These are phyloP conservation scores for Bufo gargarizans DNA, from an alignment of 2,113 vertebrate species.

Conservation along the genomic window DNA sequence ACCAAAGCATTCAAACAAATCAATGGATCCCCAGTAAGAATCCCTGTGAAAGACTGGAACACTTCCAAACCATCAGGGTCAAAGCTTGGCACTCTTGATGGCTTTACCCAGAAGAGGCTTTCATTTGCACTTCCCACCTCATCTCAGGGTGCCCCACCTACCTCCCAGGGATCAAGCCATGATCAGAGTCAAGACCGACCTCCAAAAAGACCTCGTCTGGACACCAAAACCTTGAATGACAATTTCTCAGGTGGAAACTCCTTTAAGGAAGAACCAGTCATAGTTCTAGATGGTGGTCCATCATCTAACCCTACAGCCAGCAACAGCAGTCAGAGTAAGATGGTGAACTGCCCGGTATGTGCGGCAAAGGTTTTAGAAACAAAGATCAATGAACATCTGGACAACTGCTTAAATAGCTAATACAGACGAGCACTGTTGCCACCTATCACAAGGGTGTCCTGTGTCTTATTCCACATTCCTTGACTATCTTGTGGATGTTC, in stretches of 20 bases:
- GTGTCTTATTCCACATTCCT: background rate
- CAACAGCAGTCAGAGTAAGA: slow-evolving; percentile 50
- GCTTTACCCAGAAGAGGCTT: slow-evolving; percentile 37
- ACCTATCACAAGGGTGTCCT: background rate
- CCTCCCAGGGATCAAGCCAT: slow-evolving; percentile 28
- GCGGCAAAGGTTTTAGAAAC: slow-evolving; percentile 74
- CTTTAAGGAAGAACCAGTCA: background rate
- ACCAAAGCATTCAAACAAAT: slow-evolving; percentile 73
- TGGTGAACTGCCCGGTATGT: slow-evolving; percentile 87
- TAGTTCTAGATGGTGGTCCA: background rate
- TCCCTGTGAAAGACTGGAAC: slow-evolving; percentile 28
- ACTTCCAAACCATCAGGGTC: slow-evolving; percentile 42
- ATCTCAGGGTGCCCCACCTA: slow-evolving; percentile 1
- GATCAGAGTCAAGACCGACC: background rate
- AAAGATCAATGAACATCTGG: slow-evolving; percentile 88
- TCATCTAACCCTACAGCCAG: background rate
- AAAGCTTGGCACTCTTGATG: background rate
- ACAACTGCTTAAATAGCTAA: slow-evolving; percentile 76
- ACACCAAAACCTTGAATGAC: slow-evolving; percentile 64
- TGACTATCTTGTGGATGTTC: background rate
- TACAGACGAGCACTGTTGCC: background rate
- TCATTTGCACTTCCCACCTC: slow-evolving; percentile 30
- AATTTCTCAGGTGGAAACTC: slow-evolving; percentile 60
- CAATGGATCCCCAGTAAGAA: slow-evolving; percentile 75
- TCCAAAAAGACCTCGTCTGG: slow-evolving; percentile 63